phyloP scores from a whole-genome alignment of 2,888 invertebrate species.

The Stomorhina lunata region DNA sequence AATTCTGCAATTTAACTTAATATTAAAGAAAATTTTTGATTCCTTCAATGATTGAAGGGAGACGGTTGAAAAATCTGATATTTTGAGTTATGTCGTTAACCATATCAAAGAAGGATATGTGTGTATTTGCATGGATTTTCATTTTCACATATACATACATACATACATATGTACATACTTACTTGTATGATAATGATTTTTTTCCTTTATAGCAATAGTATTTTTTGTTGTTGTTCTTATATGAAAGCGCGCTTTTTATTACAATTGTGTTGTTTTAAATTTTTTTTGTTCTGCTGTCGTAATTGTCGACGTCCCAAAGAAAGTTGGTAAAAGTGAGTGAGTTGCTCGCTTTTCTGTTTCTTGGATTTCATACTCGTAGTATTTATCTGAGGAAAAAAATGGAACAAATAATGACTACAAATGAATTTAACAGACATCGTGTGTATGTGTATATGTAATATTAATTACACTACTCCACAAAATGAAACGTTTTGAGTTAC shows the following conservation, averaged over 20 bases:
- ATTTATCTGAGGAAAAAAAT: too few relatives aligned
- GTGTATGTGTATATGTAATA: not conserved
- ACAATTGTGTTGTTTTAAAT: slow-evolving; percentile 1
- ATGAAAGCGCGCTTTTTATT: slow-evolving; percentile 28
- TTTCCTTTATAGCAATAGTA: not conserved
- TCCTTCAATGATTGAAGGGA: too few relatives aligned
- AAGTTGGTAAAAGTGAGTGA: not conserved
- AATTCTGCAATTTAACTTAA: too few relatives aligned
- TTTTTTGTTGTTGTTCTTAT: not conserved
- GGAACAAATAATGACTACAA: slow-evolving; percentile 20
- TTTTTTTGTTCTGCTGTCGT: not conserved
- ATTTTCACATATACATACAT: not conserved
- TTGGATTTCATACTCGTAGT: slow-evolving; percentile 7
- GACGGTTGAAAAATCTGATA: too few relatives aligned
- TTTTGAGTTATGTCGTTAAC: too few relatives aligned
- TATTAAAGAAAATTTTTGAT: too few relatives aligned
- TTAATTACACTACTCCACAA: too few relatives aligned
- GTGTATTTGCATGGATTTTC: slow-evolving; percentile 25
- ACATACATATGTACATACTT: not conserved
- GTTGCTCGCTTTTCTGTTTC: slow-evolving; percentile 1
- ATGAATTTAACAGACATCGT: not conserved
- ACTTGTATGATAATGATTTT: not conserved
- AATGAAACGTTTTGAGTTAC: too few relatives aligned
- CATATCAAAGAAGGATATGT: too few relatives aligned
- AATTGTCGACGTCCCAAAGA: slow-evolving; percentile 11